A percentile compares a stretch with the other conserved stretches of the same genome.
phyloP scores from a whole-genome alignment of 1,140 invertebrate genomes.

The Drosophila persimilis region DNA sequence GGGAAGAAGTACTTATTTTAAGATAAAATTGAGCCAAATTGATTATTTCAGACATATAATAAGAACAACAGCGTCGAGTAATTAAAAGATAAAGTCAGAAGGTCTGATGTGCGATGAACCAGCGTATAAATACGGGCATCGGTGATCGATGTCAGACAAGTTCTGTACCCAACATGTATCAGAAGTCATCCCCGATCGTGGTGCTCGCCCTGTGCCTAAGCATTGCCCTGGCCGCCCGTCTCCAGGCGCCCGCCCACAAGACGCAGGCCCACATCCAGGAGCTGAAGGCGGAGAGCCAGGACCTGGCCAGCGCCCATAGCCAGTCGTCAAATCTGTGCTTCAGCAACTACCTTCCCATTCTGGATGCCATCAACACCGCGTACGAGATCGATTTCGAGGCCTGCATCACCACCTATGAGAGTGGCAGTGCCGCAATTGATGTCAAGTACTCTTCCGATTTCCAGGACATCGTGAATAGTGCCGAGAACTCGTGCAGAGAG shows the following conservation, averaged over 20 bases:
- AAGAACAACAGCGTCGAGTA: conserved; percentile 1
- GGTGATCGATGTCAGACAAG: not conserved
- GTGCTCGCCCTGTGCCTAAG: conserved; percentile 9
- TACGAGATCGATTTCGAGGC: conserved; percentile 21
- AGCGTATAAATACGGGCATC: conserved; percentile 12
- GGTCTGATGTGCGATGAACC: not conserved
- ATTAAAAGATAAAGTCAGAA: conserved; percentile 24
- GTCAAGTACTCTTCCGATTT: not conserved
- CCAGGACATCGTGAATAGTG: not conserved
- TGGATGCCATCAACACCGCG: conserved; percentile 11
- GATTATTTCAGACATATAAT: not conserved
- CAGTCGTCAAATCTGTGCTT: conserved; percentile 38
- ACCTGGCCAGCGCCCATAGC: conserved; percentile 19
- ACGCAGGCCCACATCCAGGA: conserved; percentile 24
- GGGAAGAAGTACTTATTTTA: no score
- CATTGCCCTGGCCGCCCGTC: conserved; percentile 2
- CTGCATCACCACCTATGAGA: conserved; percentile 19
- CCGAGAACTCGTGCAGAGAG: conserved; percentile 9
- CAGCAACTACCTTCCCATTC: conserved; percentile 19
- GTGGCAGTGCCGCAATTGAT: not conserved
- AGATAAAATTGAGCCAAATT: no score
- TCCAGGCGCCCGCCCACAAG: conserved; percentile 5
- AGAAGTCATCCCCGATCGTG: conserved; percentile 10
- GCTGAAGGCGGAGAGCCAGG: conserved; percentile 17
- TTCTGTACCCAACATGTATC: conserved; percentile 8